Conservation (phyloP, 2,113 vertebrate species). For the Bufo gargarizans region DNA sequence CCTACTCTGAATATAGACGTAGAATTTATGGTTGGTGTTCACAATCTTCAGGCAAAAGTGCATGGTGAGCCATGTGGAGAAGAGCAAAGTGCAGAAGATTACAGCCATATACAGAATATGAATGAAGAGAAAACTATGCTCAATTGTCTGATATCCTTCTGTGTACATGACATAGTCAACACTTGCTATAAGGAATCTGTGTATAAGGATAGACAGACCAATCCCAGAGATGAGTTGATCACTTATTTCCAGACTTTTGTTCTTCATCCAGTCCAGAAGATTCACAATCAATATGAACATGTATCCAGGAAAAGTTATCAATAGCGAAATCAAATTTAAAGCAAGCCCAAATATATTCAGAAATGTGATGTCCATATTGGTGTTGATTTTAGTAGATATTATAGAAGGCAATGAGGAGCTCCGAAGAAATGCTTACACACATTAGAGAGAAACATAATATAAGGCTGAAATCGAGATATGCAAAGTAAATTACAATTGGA, state of each 20-base stretch:
- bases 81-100: neutral
- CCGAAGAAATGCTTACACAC: no score
- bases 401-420: no score
- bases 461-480: no score
- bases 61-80: slow-evolving; percentile 13
- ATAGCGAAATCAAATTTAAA: neutral
- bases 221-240: neutral
- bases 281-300: slow-evolving; percentile 25
- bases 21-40: neutral
- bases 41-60: slow-evolving; percentile 14
- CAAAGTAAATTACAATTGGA: no score
- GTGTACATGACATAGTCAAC: neutral
- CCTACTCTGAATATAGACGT: neutral
- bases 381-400: no score
- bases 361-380: no score
- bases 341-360: no score
- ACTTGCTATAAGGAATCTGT: neutral
- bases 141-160: fast-evolving
- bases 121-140: neutral
- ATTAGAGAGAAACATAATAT: no score
- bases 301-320: neutral
- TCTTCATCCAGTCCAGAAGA: slow-evolving; percentile 2
- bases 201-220: neutral
- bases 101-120: neutral
- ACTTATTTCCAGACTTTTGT: neutral